These are phyloP conservation scores for Drosophila micromelanica DNA, from an alignment of 1,140 invertebrate species.

Conservation along the genomic window DNA sequence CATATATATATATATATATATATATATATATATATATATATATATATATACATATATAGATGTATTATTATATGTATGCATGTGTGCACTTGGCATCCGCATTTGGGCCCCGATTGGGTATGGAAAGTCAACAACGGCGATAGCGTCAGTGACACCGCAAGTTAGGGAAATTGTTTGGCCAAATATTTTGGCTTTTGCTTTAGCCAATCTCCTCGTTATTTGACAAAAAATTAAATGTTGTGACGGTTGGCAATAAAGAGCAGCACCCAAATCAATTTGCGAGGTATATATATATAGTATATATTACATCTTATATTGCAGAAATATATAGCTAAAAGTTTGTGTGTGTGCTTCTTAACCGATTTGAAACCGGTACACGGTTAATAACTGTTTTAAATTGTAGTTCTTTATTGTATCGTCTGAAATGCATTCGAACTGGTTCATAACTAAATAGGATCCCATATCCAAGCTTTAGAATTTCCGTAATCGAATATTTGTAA, in stretches of 20 bases:
- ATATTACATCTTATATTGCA: background rate
- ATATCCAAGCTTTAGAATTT: too few relatives aligned
- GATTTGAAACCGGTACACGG: background rate
- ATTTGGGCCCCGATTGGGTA: conserved; percentile 18
- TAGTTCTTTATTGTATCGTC: background rate
- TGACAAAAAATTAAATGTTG: conserved; percentile 13
- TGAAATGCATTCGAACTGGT: too few relatives aligned
- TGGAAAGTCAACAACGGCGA: conserved; percentile 30
- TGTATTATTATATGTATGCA: background rate
- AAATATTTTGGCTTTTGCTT: conserved; percentile 37
- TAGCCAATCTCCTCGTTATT: conserved; percentile 6
- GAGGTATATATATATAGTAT: background rate
- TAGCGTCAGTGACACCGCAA: conserved; percentile 45
- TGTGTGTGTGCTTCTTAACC: background rate
- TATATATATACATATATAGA: background rate
- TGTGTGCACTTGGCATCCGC: conserved; percentile 24
- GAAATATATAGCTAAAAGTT: too few relatives aligned
- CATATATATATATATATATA: conserved; percentile 2
- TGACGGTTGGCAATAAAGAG: conserved; percentile 1
- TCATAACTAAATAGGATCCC: too few relatives aligned
- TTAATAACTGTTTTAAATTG: background rate
- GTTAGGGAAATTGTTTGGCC: conserved; percentile 64
- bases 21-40: background rate
- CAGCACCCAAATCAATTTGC: background rate
- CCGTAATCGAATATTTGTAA: too few relatives aligned